phyloP scores from a whole-genome alignment of 2,113 vertebrate genomes.

The Leptobrachium ailaonicum region DNA sequence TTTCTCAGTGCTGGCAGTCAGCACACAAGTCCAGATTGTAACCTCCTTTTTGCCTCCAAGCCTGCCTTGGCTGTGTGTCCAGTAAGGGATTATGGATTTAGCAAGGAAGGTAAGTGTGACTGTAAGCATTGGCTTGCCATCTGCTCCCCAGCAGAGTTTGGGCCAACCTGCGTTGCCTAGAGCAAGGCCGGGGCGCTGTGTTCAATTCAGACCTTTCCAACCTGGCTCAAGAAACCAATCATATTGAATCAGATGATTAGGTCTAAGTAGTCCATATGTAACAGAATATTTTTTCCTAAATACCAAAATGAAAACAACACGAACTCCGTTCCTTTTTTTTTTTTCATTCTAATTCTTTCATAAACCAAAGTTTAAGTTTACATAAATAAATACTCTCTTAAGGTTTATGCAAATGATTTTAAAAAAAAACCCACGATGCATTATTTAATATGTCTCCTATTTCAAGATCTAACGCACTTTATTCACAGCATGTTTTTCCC shows the following conservation, averaged over 20 bases:
- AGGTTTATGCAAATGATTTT: constrained; percentile 84
- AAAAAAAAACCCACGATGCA: constrained; percentile 88
- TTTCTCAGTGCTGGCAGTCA: constrained; percentile 95
- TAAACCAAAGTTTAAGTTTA: constrained; percentile 77
- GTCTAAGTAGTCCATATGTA: constrained; percentile 99
- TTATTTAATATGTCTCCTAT: constrained; percentile 86
- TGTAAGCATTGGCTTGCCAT: constrained; percentile 99
- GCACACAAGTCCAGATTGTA: constrained; percentile 97
- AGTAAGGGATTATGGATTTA: constrained; percentile 99
- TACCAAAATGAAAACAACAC: constrained; percentile 87
- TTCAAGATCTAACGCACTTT: constrained; percentile 88
- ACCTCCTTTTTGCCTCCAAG: constrained; percentile 99
- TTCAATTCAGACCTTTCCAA: constrained; percentile 91
- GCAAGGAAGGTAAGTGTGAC: constrained; percentile 99
- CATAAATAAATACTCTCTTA: constrained; percentile 88
- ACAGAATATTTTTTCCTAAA: constrained; percentile 92
- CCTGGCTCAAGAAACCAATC: constrained; percentile 92
- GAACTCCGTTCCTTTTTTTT: constrained; percentile 69
- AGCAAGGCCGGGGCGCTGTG: constrained; percentile 98
- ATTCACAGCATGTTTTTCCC: constrained; percentile 86
- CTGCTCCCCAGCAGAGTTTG: constrained; percentile 98
- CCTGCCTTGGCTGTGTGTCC: constrained; percentile 99
- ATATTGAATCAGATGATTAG: constrained; percentile 99
- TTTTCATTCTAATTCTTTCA: constrained; percentile 75
- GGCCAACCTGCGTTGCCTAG: constrained; percentile 99